phyloP scores from a whole-genome alignment of 2,113 vertebrate species.

The Atherinomorus stipes region DNA sequence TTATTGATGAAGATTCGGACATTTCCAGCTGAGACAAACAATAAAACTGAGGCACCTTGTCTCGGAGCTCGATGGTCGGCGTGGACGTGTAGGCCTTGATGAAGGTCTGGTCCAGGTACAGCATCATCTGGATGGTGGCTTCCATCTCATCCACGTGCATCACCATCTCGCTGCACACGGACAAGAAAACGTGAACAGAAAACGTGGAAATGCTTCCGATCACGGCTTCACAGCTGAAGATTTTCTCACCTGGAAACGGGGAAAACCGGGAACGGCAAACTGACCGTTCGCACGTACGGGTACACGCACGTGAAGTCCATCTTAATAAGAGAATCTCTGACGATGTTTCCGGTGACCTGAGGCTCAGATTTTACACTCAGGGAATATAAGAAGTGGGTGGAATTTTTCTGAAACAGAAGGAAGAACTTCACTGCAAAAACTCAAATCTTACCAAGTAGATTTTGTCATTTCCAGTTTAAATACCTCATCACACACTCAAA shows the following conservation, averaged over 20 bases:
- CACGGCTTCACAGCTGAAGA: neutral
- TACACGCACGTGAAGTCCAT: conserved; percentile 79
- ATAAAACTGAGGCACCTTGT: no score
- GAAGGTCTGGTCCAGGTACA: conserved; percentile 76
- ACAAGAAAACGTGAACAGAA: neutral
- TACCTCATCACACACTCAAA: no score
- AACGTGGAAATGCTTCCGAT: neutral
- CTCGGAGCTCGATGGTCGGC: conserved; percentile 75
- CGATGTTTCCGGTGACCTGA: conserved; percentile 66
- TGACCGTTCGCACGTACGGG: conserved; percentile 74
- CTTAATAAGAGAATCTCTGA: conserved; percentile 74
- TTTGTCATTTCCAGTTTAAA: no score
- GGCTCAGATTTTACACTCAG: conserved; percentile 73
- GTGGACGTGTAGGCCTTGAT: conserved; percentile 47
- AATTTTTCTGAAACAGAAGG: conserved; percentile 73
- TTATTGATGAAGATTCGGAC: no score
- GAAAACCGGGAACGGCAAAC: conserved; percentile 69
- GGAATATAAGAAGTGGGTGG: conserved; percentile 75
- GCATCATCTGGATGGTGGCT: conserved; percentile 71
- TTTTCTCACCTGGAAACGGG: conserved; percentile 71
- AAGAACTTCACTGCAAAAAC: no score
- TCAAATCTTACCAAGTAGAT: no score
- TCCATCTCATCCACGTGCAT: conserved; percentile 72
- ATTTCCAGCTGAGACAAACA: no score
- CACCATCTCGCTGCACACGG: conserved; percentile 57